Evolutionary conservation across 2,113 vertebrate species (phyloP), one percentile per base, ranked within the genome.

Genomic region (Crotalus helleri): DNA sequence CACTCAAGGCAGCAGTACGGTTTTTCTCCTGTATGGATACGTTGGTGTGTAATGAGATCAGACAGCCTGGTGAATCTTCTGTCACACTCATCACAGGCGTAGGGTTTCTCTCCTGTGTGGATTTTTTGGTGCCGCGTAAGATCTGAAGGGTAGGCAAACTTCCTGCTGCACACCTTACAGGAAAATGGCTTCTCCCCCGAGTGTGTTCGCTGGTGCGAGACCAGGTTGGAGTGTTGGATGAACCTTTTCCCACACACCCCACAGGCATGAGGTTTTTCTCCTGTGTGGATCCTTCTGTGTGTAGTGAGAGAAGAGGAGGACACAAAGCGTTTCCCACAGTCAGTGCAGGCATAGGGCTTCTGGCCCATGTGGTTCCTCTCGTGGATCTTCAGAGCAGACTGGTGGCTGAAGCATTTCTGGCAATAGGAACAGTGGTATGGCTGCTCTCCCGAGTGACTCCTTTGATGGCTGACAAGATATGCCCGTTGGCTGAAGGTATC

Each of bases 281-380:
- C 92, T 0, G 92, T 93, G 13, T 93, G 92, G 92, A 93, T 93
- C 17, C 92, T 93, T 49, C 92, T 53, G 92, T 93, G 92, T 17
- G 92, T 93, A 11, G 92, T 90, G 29, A 93, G 92, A 23, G 92
- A 93, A 46, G 92, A 93, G 24, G 92, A 93, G 15, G 89, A 93
- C 53, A 95, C 94, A 90, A 97, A 97, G 57, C 95, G 95, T 49
- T 96, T 96, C 39, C 95, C 95, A 0, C 91, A 87, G 57, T 96
- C 96, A 0, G 94, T 91, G 10, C 96, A 97, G 1, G 95, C 91
- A 15, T 96, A 97, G 0, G 97, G 97, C 44, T 96, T 94, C 92
- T 93, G 89, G 2, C 89, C 98, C 96, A 98, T 98, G 95, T 98
- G 98, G 33, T 98, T 97, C 10, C 98, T 98, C 94, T 98, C 98